phyloP scores from a whole-genome alignment of 2,113 vertebrate species.

The Pomatostomus ruficeps region DNA sequence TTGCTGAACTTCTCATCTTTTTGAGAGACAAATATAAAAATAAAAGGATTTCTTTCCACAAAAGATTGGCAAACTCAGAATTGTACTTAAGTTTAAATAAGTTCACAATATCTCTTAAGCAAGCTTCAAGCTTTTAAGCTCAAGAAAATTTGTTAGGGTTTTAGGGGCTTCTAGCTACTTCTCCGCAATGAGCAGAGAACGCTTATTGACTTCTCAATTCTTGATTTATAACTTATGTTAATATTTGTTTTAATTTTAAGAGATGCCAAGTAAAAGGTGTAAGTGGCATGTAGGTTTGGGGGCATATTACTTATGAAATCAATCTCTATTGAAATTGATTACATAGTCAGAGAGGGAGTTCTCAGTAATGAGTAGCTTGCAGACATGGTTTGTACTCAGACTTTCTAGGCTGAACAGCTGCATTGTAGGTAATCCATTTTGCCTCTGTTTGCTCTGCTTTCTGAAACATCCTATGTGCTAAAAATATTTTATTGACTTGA shows the following conservation, averaged over 20 bases:
- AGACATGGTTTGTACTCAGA: neutral
- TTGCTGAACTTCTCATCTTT: neutral
- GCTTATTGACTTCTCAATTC: neutral
- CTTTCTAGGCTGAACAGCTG: neutral
- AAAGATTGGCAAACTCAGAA: neutral
- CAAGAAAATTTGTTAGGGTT: neutral
- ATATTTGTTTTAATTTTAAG: conserved; percentile 15
- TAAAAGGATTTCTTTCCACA: neutral
- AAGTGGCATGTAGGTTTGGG: neutral
- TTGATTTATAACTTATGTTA: conserved; percentile 17
- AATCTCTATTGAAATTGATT: conserved; percentile 16
- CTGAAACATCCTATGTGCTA: neutral
- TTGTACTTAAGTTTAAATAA: neutral
- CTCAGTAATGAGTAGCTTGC: neutral
- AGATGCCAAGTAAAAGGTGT: neutral
- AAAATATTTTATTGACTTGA: neutral
- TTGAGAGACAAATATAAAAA: neutral
- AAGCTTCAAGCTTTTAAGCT: neutral
- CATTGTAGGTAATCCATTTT: neutral
- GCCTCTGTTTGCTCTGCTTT: neutral
- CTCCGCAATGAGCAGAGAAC: neutral
- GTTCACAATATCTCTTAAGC: neutral
- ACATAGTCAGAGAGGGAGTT: neutral
- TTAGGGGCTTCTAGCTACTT: neutral
- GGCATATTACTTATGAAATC: neutral